A percentile compares a stretch with the other conserved stretches of the same genome.
These are phyloP conservation scores for Athrips mouffetella DNA, from an alignment of 2,888 invertebrate species.

Conservation along the genomic window DNA sequence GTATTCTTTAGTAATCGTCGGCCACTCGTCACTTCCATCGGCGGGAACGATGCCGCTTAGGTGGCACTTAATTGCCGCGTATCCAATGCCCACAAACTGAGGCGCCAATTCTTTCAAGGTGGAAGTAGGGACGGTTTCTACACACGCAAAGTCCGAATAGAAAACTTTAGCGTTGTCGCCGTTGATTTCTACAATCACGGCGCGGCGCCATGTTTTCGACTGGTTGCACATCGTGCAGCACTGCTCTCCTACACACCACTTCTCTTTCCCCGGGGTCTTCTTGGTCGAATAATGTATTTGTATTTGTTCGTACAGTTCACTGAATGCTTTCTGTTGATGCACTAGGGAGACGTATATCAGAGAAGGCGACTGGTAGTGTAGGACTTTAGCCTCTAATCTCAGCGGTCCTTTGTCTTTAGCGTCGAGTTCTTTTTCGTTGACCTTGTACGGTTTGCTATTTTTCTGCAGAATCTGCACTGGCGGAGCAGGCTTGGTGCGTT, in stretches of 20 bases:
- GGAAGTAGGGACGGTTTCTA: constrained; percentile 61
- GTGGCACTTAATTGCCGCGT: constrained; percentile 82
- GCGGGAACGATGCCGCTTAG: constrained; percentile 84
- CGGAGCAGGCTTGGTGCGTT: constrained; percentile 24
- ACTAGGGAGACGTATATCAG: constrained; percentile 79
- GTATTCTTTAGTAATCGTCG: constrained; percentile 78
- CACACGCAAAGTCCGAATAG: constrained; percentile 81
- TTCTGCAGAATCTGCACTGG: constrained; percentile 38
- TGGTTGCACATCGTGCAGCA: constrained; percentile 65
- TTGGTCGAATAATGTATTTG: constrained; percentile 71
- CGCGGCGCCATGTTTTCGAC: constrained; percentile 81
- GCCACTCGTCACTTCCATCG: constrained; percentile 82
- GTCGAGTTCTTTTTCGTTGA: constrained; percentile 42
- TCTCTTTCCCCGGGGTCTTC: constrained; percentile 28
- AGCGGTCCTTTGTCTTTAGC: constrained; percentile 71
- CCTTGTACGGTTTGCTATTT: constrained; percentile 25
- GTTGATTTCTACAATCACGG: constrained; percentile 60
- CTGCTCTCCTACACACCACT: constrained; percentile 74
- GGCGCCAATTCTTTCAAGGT: constrained; percentile 72
- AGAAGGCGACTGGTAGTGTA: constrained; percentile 75
- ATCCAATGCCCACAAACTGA: constrained; percentile 70
- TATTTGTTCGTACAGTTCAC: constrained; percentile 69
- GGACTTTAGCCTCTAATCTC: constrained; percentile 67
- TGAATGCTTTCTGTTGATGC: constrained; percentile 62
- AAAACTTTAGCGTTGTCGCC: constrained; percentile 73